Percentiles rank a stretch among this genome's conserved stretches.
Conservation (phyloP, 1,140 invertebrate species). For the Goniozus legneri region DNA sequence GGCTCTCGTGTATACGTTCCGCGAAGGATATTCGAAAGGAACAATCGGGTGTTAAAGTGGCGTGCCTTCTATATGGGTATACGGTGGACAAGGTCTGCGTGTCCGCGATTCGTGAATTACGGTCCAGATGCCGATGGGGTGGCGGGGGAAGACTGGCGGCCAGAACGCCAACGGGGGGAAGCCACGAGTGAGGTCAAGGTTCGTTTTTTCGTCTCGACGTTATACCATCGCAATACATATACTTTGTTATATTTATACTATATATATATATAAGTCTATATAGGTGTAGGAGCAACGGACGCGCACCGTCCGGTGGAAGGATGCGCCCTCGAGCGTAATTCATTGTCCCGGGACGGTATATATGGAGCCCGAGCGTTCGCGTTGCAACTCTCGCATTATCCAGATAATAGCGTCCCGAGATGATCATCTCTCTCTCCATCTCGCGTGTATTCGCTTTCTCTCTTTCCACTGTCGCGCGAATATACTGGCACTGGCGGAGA, state of each 20-base stretch:
- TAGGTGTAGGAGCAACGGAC: neutral
- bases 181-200: conserved; percentile 16
- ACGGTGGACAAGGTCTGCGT: conserved; percentile 10
- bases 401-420: conserved; percentile 39
- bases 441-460: neutral
- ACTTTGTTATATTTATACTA: too few relatives aligned
- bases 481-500: too few relatives aligned
- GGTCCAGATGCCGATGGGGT: conserved; percentile 19
- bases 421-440: conserved; percentile 32
- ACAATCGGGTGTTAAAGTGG: too few relatives aligned
- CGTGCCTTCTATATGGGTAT: too few relatives aligned
- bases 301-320: conserved; percentile 2
- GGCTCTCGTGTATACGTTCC: too few relatives aligned
- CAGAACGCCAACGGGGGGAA: too few relatives aligned
- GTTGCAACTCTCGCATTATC: conserved; percentile 28
- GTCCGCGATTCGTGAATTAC: conserved; percentile 27
- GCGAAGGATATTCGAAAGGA: too few relatives aligned
- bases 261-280: too few relatives aligned
- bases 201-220: conserved; percentile 18
- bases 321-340: conserved; percentile 31
- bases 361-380: conserved; percentile 1
- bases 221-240: neutral
- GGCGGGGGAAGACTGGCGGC: conserved; percentile 6
- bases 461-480: too few relatives aligned
- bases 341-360: conserved; percentile 27